Evolutionary conservation across 2,888 invertebrate species (phyloP).

Genomic region (Ferrisia virgata): DNA sequence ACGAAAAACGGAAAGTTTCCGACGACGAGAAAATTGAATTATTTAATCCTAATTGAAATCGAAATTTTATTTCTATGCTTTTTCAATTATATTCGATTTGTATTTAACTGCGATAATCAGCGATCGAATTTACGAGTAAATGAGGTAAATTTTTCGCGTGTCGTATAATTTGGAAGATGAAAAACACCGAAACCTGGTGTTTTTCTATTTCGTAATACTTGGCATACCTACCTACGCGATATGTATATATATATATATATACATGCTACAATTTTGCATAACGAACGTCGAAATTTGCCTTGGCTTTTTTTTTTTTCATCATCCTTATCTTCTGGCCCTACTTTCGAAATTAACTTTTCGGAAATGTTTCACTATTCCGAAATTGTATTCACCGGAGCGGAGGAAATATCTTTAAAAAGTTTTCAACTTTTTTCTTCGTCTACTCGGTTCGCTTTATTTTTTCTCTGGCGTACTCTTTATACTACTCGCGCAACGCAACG

Average conservation of each 20-base stretch:
- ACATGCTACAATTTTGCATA: not conserved
- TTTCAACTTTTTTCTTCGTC: not conserved
- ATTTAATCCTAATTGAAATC: slow-evolving; percentile 24
- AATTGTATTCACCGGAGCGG: slow-evolving; percentile 15
- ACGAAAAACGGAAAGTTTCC: not conserved
- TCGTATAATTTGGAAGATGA: slow-evolving; percentile 7
- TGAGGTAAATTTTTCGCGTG: not conserved
- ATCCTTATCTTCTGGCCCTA: not conserved
- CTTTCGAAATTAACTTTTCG: slow-evolving; percentile 33
- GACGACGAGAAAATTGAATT: not conserved
- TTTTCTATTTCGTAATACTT: not conserved
- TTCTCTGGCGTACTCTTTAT: not conserved
- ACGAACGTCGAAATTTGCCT: slow-evolving; percentile 4
- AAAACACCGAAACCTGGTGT: not conserved
- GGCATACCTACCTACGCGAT: not conserved
- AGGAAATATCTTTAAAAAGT: slow-evolving; percentile 28
- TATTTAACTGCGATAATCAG: slow-evolving; percentile 13
- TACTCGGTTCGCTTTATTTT: slow-evolving; percentile 22
- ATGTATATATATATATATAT: not conserved
- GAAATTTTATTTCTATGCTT: not conserved
- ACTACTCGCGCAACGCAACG: not conserved
- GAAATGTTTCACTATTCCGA: slow-evolving; percentile 26
- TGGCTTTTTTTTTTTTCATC: not conserved
- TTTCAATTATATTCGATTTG: slow-evolving; percentile 15
- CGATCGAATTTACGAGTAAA: not conserved